These are phyloP conservation scores for Lamproptera curius DNA, from an alignment of 2,888 invertebrate genomes.

Conservation along the genomic window DNA sequence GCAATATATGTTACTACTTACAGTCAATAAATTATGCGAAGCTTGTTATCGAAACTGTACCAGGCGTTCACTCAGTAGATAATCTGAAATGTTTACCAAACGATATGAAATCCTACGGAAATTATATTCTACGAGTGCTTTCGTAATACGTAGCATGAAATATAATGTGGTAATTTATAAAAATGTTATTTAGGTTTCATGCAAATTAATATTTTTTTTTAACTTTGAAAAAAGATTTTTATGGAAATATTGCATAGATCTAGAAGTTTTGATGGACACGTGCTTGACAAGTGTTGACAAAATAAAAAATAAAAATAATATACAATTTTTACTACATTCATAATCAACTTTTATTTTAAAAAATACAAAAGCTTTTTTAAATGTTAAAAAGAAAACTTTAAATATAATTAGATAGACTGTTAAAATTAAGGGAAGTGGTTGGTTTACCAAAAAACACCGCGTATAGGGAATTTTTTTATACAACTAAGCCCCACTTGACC, in stretches of 20 bases:
- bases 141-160: too few relatives aligned
- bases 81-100: neutral
- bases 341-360: neutral
- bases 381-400: neutral
- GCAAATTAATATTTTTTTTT: too few relatives aligned
- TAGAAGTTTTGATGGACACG: too few relatives aligned
- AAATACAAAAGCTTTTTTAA: neutral
- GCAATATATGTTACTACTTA: constrained; percentile 8
- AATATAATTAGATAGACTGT: neutral
- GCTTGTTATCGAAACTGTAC: constrained; percentile 7
- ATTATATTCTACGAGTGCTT: too few relatives aligned
- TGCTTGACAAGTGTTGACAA: too few relatives aligned
- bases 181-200: too few relatives aligned
- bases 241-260: too few relatives aligned
- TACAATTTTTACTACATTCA: neutral
- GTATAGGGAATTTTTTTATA: neutral
- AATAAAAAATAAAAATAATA: too few relatives aligned
- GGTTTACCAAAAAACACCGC: neutral
- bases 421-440: neutral
- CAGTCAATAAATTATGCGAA: constrained; percentile 8
- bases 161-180: too few relatives aligned
- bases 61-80: constrained; percentile 2
- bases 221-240: too few relatives aligned
- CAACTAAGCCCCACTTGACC: constrained; percentile 10
- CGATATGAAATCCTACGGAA: neutral